Base-by-base conservation (phyloP, 2,797 vertebrate genomes). In the Vultur gryphus region DNA sequence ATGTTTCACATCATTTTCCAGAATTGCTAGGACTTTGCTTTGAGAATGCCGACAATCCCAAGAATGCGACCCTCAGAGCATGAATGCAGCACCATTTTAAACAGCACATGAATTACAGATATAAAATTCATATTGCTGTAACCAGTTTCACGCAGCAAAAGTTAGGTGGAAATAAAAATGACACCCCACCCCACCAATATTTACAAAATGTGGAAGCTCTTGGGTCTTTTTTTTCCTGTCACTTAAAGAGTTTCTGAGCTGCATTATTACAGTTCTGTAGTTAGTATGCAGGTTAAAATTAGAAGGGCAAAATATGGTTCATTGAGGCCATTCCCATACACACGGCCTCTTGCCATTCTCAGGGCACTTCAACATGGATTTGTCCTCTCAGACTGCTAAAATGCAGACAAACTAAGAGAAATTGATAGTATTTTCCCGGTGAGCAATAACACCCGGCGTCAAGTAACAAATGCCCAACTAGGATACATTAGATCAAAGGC, bases 41-140 rank as follows among this genome's bases (percentile, higher is more conserved):
- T 96, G 90, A 97, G 86, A 96, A 96, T 81, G 89, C 46, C 41
- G 73, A 96, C 64, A 97, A 58, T 93, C 97, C 80, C 95, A 97
- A 94, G 59, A 96, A 93, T 41, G 59, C 10, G 59, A 97, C 94
- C 55, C 87, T 87, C 78, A 93, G 64, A 93, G 85, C 78, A 84
- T 16, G 52, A 96, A 91, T 44, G 55, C 46, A 90, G 72, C 31
- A 58, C 66, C 52, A n/a, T 39, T 97, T 92, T 59, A 91, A 88
- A 93, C 73, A 87, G 93, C 76, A 85, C 61, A 64, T 46, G 80
- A 92, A 95, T 89, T 93, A 89, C 21, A 54, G 89, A 96, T 73
- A 79, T 58, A 94, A 96, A 97, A 97, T 91, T 43, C 71, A 14
- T 66, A 91, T 52, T 16, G 31, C 23, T 43, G n/a, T 67, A 90